These are phyloP conservation scores for Drosophila siamana DNA, from an alignment of 2,888 invertebrate species.

Conservation along the genomic window DNA sequence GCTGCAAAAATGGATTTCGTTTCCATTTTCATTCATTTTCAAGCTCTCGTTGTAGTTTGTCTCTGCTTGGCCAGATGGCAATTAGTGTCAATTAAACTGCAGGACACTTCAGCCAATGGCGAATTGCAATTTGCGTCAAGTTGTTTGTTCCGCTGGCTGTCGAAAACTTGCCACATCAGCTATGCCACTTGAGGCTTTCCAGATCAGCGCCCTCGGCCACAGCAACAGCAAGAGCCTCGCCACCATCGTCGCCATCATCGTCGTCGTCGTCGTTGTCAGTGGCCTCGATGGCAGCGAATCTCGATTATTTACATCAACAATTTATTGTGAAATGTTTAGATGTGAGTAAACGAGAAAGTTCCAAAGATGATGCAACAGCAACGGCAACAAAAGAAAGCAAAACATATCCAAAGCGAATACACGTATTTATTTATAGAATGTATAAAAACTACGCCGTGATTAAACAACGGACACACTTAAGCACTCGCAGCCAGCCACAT, in stretches of 20 bases:
- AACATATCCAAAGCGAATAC: conserved; percentile 48
- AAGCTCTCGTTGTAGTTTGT: conserved; percentile 9
- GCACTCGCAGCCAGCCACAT: conserved; percentile 38
- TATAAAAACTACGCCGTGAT: conserved; percentile 58
- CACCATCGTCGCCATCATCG: too few species aligned
- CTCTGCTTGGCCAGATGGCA: conserved; percentile 49
- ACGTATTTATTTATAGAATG: conserved; percentile 49
- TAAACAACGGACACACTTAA: conserved; percentile 62
- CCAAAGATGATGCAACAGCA: conserved; percentile 61
- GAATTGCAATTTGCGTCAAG: conserved; percentile 22
- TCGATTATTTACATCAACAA: conserved; percentile 45
- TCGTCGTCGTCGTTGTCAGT: background rate
- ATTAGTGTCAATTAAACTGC: conserved; percentile 67
- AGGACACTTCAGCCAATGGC: conserved; percentile 10
- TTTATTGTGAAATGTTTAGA: conserved; percentile 61
- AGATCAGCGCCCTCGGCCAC: conserved; percentile 19
- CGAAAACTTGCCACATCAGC: conserved; percentile 11
- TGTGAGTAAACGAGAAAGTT: conserved; percentile 52
- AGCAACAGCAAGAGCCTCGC: too few species aligned
- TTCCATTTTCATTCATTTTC: conserved; percentile 15
- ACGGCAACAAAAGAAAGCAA: conserved; percentile 33
- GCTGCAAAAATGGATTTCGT: conserved; percentile 51
- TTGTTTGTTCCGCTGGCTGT: background rate
- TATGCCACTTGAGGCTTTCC: conserved; percentile 40
- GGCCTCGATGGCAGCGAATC: conserved; percentile 20